Evolutionary conservation across 2,888 invertebrate species (phyloP), one percentile per base, ranked within the genome.

Genomic region (Volucella bombylans): DNA sequence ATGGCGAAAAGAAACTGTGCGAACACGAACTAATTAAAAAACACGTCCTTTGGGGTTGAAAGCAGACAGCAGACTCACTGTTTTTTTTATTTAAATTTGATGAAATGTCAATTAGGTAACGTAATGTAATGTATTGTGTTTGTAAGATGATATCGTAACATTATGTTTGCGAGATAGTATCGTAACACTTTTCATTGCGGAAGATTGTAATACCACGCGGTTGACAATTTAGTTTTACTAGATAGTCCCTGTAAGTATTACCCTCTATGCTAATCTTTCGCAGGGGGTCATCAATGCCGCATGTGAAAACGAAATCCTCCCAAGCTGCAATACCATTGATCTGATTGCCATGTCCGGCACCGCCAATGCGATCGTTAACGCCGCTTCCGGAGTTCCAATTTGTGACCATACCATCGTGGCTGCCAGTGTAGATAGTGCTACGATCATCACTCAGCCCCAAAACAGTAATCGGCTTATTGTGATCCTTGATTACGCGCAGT

Each of bases 401-500:
- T 0, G 97, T 97, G 39, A 99, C 95, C 82, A 95, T 94, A 4
- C 98, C 99, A 90, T 99, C 99, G 88, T 97, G 97, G 87, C 98
- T 98, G 10, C 97, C 98, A 0, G 99, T 98, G 91, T 96, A 98
- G 81, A 99, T 95, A 14, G 94, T 94, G 62, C 94, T 93, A 77
- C 94, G 93, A 89, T 96, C 96, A 62, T 95, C 95, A 87, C 94
- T 95, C 54, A 97, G 90, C 0, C 96, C 94, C 88, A 99, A 92
- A 43, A 98, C 96, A 1, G 98, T 99, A 87, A 99, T 98, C 0
- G 99, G 98, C 91, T 99, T 99, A 92, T 98, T 99, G 92, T 99
- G 99, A 0, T 99, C 99, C 94, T 97, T 98, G 80, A 98, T 92
- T 72, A 98, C 92, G 72, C 95, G 94, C 59, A 95, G 90, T 0